Conservation (phyloP, 1,140 invertebrate genomes). For the Zaprionus camerounensis region DNA sequence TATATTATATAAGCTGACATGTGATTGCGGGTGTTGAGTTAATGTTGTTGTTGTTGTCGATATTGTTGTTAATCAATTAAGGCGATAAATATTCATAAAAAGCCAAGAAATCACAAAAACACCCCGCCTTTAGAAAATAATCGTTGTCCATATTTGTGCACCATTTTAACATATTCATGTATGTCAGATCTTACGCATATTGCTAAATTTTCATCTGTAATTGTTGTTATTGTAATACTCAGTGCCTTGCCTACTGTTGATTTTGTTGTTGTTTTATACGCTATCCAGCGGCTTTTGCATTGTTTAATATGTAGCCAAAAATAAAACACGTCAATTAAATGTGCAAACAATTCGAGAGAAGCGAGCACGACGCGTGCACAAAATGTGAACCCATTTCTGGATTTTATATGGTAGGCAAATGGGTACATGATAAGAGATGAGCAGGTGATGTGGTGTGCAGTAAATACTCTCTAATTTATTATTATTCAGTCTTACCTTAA, state of each 20-base stretch:
- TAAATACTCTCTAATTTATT: constrained; percentile 23
- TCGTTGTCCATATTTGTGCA: constrained; percentile 58
- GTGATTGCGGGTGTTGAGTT: constrained; percentile 50
- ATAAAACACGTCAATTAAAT: constrained; percentile 70
- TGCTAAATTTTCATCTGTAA: constrained; percentile 44
- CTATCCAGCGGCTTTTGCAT: constrained; percentile 39
- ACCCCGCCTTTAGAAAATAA: too few species aligned
- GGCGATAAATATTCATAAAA: constrained; percentile 72
- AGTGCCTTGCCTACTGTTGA: not conserved
- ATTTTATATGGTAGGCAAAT: constrained; percentile 45
- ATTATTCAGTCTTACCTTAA: not conserved
- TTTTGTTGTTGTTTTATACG: constrained; percentile 16
- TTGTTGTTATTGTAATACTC: constrained; percentile 13
- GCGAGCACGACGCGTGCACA: constrained; percentile 36
- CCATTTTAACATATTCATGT: constrained; percentile 59
- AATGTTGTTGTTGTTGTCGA: constrained; percentile 51
- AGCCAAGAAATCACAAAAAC: constrained; percentile 41
- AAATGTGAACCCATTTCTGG: constrained; percentile 41
- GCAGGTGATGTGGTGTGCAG: too few species aligned
- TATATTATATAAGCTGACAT: constrained; percentile 62
- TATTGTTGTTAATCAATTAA: constrained; percentile 59
- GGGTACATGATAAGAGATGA: constrained; percentile 28
- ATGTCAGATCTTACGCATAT: constrained; percentile 53
- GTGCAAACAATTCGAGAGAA: constrained; percentile 56
- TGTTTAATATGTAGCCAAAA: constrained; percentile 64